Base-by-base conservation (phyloP, 2,797 vertebrate species). In the Tolypeutes matacus region DNA sequence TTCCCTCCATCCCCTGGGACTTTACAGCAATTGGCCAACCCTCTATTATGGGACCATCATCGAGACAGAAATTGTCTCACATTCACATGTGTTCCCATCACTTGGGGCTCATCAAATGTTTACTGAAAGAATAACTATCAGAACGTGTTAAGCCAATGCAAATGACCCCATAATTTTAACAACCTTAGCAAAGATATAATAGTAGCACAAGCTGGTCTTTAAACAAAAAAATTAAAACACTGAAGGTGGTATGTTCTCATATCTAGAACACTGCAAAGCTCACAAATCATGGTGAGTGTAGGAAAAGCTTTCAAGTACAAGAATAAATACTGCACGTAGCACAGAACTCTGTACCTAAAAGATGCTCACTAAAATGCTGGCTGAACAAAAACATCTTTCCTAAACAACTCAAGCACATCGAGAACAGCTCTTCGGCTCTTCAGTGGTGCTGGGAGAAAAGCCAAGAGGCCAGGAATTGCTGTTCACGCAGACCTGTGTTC, bases 401-500 rank as follows among this genome's bases (percentile, higher is more conserved):
- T 2, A 42, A 72, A 46, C 31, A 72, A 46, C 31, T 70, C 34
- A 36, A 51, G 25, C 60, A 67, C n/a, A 73, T 14, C 9, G 46
- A 39, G 20, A 64, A 7, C 3, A 10, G 42, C 2, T 21, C 65
- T 65, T 29, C 77, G 56, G 46, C 76, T 96, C 75, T 75, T 82
- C 18, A 21, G 21, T 21, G 6, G 58, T 65, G 53, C n/a, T 49
- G 51, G 25, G 5, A 17, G 69, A 72, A 75, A 70, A n/a, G 20
- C 7, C 17, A 18, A 80, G 70, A 39, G 25, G 4, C 77, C 36
- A 8, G 2, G 27, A 27, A 13, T 3, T 0, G 36, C 51, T 14
- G 0, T 7, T 18, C 42, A 60, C 17, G 3, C 39, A 78, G 1
- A 0, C 34, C 11, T 46, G n/a, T 21, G 56, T 34, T 64, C 65